Evolutionary conservation across 1,140 invertebrate genomes (phyloP), one percentile per base, ranked within the genome.

Genomic region (Neodiprion virginianus): DNA sequence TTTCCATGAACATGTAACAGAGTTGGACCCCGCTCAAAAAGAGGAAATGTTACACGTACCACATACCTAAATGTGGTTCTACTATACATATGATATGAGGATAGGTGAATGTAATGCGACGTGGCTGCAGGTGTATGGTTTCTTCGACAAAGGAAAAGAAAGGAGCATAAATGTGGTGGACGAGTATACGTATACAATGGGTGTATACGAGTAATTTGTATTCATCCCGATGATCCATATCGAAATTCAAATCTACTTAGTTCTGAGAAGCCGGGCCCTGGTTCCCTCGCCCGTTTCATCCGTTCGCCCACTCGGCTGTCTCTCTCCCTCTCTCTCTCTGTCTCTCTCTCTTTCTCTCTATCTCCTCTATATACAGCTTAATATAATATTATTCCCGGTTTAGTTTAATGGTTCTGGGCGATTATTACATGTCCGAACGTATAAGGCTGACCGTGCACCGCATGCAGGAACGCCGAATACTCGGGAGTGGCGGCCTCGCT

Each of bases 201-300:
- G 83, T 80, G 88, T 85, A 88, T 88, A 88, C 87, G 86, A 89
- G 87, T 88, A 89, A 89, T 89, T 89, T 89, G 88, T 89, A 89
- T 89, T 88, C 88, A 89, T 87, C 86, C 84, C 85, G 88, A 88
- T 88, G 87, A 88, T 88, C 87, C 88, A 87, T 89, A 89, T 88
- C 88, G 87, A 89, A 89, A 89, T 88, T 89, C 88, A 85, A 88
- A 89, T 89, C 88, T 89, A 88, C 88, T 89, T 89, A 89, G 88
- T 89, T 89, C 88, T 88, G 85, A 88, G 86, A 88, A 88, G 83
- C 79, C 79, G 74, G 12, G 12, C 61, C 12, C 10, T n/a, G 17
- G 12, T 47, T 21, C 67, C 67, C 11, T n/a, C 53, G 66, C 71
- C 73, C 75, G 69, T 7, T 72, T n/a, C 49, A 14, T 67, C 68